Evolutionary conservation across 2,888 invertebrate genomes (phyloP), one percentile per base, ranked within the genome.

Genomic region (Netelia melanura): DNA sequence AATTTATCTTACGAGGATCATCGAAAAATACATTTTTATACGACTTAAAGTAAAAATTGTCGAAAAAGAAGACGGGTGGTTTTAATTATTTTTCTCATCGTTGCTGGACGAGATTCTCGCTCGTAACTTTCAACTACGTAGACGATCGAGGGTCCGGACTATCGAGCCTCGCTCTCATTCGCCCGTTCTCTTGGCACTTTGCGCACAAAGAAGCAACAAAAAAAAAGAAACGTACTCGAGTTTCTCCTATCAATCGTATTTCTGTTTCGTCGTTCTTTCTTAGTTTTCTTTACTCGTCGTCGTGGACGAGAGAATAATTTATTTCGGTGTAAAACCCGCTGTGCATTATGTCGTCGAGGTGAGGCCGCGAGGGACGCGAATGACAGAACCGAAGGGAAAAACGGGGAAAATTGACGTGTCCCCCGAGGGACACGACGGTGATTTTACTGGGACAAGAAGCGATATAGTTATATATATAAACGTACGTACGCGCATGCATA

Each of bases 331-430:
- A 77, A 81, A 84, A 62, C 23, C 54, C n/a, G 14, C 17, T 71
- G 38, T 38, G 77, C 76, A 72, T 76, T 81, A 58, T 62, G 54
- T 9, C 14, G 11, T 10, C 43, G 48, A 54, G 38, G 43, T 56
- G 44, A 17, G 30, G 52, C 17, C n/a, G 30, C 43, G 14, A 72
- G 67, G 44, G 23, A n/a, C 9, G 61, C 52, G 30, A 38, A 38
- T 8, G 52, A 23, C 70, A 75, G 70, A 38, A 72, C 65, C 48
- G 17, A 72, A 43, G 68, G 38, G 38, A 38, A 38, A 38, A 54
- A 84, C 71, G 65, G 52, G 54, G 67, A 67, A 74, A 84, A 84
- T 72, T 81, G 77, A 81, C 77, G 77, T 68, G 84, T 81, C 81
- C 76, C 77, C 67, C 21, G 52, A 14, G 72, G 81, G 77, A 72